These are phyloP conservation scores for Hyperoplus lanceolatus DNA, from an alignment of 2,797 vertebrate genomes.

Conservation along the genomic window DNA sequence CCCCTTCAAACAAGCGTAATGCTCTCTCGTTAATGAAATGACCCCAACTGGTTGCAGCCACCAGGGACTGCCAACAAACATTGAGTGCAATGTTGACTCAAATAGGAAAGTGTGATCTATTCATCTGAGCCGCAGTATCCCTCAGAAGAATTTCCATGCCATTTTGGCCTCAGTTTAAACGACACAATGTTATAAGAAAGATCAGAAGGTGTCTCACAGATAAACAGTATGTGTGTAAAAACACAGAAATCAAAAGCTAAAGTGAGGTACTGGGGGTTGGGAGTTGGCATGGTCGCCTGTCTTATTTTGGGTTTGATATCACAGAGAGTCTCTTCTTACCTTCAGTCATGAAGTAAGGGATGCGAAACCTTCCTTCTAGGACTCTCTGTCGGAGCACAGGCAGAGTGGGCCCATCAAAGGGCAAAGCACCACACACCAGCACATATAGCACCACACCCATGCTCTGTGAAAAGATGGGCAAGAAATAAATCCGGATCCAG, in stretches of 20 bases:
- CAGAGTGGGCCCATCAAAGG: constrained; percentile 96
- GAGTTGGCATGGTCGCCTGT: not conserved
- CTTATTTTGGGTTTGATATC: constrained; percentile 3
- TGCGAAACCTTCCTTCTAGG: constrained; percentile 97
- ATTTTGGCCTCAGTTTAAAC: constrained; percentile 10
- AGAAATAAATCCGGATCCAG: too few relatives aligned
- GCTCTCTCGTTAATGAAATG: constrained; percentile 47
- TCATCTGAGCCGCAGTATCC: constrained; percentile 14
- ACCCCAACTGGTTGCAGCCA: constrained; percentile 31
- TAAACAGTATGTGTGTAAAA: not conserved
- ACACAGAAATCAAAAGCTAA: constrained; percentile 2
- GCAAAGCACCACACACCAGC: constrained; percentile 96
- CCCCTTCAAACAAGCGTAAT: constrained; percentile 43
- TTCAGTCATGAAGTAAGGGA: constrained; percentile 99
- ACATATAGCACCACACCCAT: constrained; percentile 99
- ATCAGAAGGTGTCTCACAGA: constrained; percentile 14
- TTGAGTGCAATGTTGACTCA: constrained; percentile 19
- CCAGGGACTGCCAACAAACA: constrained; percentile 20
- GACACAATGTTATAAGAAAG: not conserved
- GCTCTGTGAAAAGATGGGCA: constrained; percentile 86
- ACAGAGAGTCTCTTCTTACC: constrained; percentile 83
- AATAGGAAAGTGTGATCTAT: constrained; percentile 24
- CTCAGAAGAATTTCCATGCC: not conserved
- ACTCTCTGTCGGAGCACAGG: constrained; percentile 96
- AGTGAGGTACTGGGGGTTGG: not conserved